Conservation (phyloP, 2,113 vertebrate genomes). For the Oenanthe melanoleuca region DNA sequence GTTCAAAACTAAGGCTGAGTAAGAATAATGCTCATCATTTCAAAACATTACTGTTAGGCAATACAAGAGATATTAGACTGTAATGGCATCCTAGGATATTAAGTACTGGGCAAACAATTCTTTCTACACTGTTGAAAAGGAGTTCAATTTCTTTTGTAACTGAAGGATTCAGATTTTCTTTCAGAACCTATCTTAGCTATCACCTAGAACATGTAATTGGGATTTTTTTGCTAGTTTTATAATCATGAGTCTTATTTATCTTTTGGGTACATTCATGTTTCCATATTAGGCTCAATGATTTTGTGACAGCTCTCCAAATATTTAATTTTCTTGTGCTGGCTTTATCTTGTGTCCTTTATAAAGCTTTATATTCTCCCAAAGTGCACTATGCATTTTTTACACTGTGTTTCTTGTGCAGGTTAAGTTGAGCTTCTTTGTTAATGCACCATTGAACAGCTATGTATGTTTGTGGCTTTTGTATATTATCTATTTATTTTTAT, state of each 20-base stretch:
- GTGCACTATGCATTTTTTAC: neutral
- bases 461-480: neutral
- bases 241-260: neutral
- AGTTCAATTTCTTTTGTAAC: neutral
- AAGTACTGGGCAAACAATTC: neutral
- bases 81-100: neutral
- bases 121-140: neutral
- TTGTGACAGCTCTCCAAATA: neutral
- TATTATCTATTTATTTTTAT: neutral
- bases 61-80: neutral
- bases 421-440: neutral
- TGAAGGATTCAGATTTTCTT: neutral
- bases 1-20: neutral
- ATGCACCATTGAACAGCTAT: neutral
- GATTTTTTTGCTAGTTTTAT: neutral
- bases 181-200: neutral
- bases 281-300: neutral
- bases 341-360: neutral
- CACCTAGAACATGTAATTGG: neutral
- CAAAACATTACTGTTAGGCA: neutral
- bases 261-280: neutral
- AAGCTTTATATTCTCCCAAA: neutral
- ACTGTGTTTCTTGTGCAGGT: neutral
- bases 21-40: neutral
- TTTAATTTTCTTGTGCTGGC: neutral